These are phyloP conservation scores for Macrosteles quadrilineatus DNA, from an alignment of 1,140 invertebrate genomes.

Conservation along the genomic window DNA sequence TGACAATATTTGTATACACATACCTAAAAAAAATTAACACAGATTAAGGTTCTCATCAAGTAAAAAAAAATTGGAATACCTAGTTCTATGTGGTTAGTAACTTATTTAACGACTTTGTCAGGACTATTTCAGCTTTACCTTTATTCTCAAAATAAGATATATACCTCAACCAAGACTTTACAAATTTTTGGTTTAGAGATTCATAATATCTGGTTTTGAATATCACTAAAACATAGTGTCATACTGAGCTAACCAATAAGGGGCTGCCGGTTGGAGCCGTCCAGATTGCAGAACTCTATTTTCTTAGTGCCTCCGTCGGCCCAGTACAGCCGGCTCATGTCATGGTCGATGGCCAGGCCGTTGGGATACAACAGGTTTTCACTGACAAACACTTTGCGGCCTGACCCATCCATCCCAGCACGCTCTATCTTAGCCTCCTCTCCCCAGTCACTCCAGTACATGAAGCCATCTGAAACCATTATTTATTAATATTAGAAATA, in stretches of 20 bases:
- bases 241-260: conserved; percentile 65
- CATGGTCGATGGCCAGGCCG: conserved; percentile 77
- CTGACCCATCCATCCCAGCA: conserved; percentile 84
- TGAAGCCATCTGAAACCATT: conserved; percentile 61
- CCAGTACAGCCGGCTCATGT: conserved; percentile 72
- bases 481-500: not conserved
- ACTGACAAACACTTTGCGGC: conserved; percentile 64
- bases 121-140: too few relatives aligned
- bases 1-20: too few relatives aligned
- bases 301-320: conserved; percentile 77
- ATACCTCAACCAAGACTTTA: too few relatives aligned
- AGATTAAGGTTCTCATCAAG: too few relatives aligned
- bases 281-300: conserved; percentile 79
- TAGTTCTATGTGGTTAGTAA: too few relatives aligned
- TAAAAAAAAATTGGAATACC: too few relatives aligned
- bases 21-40: too few relatives aligned
- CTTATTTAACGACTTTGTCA: too few relatives aligned
- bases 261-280: conserved; percentile 71
- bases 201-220: too few relatives aligned
- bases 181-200: too few relatives aligned
- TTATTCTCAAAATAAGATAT: too few relatives aligned
- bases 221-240: too few relatives aligned
- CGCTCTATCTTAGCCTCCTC: conserved; percentile 75
- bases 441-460: conserved; percentile 94
- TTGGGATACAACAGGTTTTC: conserved; percentile 78